Base-by-base conservation (phyloP, 2,888 invertebrate species). In the Tolmerus cingulatus region DNA sequence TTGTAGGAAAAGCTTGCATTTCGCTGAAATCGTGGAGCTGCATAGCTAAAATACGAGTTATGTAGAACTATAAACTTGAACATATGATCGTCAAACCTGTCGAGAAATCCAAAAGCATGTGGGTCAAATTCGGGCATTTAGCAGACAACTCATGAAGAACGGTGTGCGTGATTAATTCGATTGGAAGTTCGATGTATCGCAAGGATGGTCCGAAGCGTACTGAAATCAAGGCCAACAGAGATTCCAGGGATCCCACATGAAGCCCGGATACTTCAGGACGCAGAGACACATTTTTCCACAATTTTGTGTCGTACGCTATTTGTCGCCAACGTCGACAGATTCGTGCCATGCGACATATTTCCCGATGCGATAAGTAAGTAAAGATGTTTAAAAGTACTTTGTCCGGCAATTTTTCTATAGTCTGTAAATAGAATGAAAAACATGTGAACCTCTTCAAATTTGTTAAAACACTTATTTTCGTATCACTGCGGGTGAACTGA, bases 21-120 rank as follows among this genome's bases (percentile, higher is more conserved):
- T 98, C 98, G 89, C 98, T 99, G 94, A 99, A 99, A 92, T 99
- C 99, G 93, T 99, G 99, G 88, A 99, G 95, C 91, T 99, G 99
- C 98, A 98, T 98, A 57, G 99, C 99, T 91, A 90, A 30, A 88
- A 89, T 55, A 84, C 40, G 74, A 40, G 78, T 27, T 23, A 12
- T 74, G 27, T 27, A 16, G 19, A 16, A 37, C 23, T 84, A 81
- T 5, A 30, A 57, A 19, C 4, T 7, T 30, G 27, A 66, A 27
- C 14, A 19, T n/a, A 19, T 5, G 0, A 30, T n/a, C 4, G 1
- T 88, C 89, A 91, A 90, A 95, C 95, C 95, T 89, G 99, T 99
- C 89, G 99, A 98, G 92, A 99, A 99, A 91, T 99, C 99, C 88
- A 99, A 94, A 23, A 99, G 95, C 97, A 99, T 97, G 91, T 98